Percentiles rank a stretch among this genome's conserved stretches.
Conservation (phyloP, 1,140 invertebrate species). For the Caenorhabditis remanei region DNA sequence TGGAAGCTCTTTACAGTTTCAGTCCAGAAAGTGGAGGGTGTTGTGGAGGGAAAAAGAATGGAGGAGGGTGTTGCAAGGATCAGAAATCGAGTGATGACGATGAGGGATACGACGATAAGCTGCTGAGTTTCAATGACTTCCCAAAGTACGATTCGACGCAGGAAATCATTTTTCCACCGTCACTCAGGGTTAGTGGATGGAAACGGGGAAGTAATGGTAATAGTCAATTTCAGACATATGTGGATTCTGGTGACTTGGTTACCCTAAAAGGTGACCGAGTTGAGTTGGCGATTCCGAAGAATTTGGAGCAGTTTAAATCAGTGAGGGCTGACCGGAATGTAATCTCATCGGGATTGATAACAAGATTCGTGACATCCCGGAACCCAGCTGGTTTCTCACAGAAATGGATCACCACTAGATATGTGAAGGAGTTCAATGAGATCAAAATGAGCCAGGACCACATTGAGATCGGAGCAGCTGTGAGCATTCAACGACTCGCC, state of each 20-base stretch:
- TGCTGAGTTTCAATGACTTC: conserved; percentile 83
- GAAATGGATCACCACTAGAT: conserved; percentile 37
- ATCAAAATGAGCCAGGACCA: not conserved
- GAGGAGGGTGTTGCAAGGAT: conserved; percentile 12
- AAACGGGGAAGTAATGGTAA: not conserved
- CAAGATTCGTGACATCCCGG: conserved; percentile 26
- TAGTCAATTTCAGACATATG: not conserved
- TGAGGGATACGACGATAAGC: conserved; percentile 56
- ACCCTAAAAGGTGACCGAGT: not conserved
- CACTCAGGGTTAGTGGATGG: conserved; percentile 82
- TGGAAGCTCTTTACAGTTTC: conserved; percentile 67
- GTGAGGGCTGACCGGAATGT: not conserved
- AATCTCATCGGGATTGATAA: conserved; percentile 63
- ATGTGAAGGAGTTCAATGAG: conserved; percentile 43
- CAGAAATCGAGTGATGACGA: conserved; percentile 15
- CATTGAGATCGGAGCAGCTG: not conserved
- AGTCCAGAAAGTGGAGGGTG: conserved; percentile 48
- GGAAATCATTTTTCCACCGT: conserved; percentile 92
- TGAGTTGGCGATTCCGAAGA: conserved; percentile 11
- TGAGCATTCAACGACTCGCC: conserved; percentile 4
- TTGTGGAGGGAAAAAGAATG: conserved; percentile 62
- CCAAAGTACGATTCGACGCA: conserved; percentile 86
- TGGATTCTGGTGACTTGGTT: not conserved
- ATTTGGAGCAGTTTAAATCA: not conserved
- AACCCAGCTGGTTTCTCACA: conserved; percentile 8